Conservation (phyloP, 2,888 invertebrate species). For the Diachrysia chrysitis region DNA sequence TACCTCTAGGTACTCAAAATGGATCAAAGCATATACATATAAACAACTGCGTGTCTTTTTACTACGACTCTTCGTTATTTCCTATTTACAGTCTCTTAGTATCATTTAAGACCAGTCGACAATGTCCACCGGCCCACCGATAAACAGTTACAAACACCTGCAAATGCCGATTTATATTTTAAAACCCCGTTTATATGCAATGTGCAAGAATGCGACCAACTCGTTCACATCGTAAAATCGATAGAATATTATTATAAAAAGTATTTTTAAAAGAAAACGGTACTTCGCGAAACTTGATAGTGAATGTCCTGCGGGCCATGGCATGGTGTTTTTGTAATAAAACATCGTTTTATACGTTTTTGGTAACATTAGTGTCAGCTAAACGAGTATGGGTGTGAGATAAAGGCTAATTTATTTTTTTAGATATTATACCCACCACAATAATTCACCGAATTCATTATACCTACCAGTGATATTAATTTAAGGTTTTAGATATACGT, state of each 20-base stretch:
- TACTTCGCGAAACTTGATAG: slow-evolving; percentile 51
- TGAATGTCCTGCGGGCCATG: slow-evolving; percentile 19
- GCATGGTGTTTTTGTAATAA: slow-evolving; percentile 59
- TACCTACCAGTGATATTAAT: slow-evolving; percentile 11
- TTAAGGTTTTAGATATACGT: slow-evolving; percentile 13
- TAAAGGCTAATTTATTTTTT: slow-evolving; percentile 56
- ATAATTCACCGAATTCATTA: slow-evolving; percentile 33
- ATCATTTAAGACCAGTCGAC: slow-evolving; percentile 10
- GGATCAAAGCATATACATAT: background rate
- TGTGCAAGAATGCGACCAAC: slow-evolving; percentile 26
- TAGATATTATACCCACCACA: slow-evolving; percentile 28
- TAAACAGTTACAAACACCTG: slow-evolving; percentile 31
- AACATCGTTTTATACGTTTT: slow-evolving; percentile 62
- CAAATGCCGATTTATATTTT: slow-evolving; percentile 21
- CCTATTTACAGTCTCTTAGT: slow-evolving; percentile 9
- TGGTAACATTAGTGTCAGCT: slow-evolving; percentile 60
- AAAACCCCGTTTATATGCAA: slow-evolving; percentile 33
- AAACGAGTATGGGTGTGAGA: slow-evolving; percentile 39
- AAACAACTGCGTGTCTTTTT: background rate
- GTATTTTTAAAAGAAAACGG: slow-evolving; percentile 27
- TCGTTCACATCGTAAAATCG: slow-evolving; percentile 37
- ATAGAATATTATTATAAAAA: slow-evolving; percentile 37
- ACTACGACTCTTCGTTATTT: background rate
- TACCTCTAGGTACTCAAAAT: too few relatives aligned
- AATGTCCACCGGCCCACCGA: slow-evolving; percentile 12